Conservation (phyloP, 1,140 invertebrate species). For the Drosophila gunungcola region DNA sequence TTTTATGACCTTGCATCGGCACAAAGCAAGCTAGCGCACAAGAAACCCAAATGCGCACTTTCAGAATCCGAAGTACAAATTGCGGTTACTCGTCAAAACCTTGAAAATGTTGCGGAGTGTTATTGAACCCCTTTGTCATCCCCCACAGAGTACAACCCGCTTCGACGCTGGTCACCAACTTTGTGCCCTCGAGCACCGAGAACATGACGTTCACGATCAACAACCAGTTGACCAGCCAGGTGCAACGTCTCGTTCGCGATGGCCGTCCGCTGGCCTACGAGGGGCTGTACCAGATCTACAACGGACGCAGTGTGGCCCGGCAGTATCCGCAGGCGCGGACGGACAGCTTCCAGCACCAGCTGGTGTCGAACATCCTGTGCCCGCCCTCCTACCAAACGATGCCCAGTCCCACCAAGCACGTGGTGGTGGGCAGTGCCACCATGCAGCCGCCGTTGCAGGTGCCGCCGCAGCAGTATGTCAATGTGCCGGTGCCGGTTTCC, state of each 20-base stretch:
- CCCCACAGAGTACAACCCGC: conserved; percentile 86
- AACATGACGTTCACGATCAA: conserved; percentile 96
- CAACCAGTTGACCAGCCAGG: conserved; percentile 91
- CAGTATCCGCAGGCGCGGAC: conserved; percentile 88
- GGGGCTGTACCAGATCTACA: conserved; percentile 94
- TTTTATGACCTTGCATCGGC: too few relatives aligned
- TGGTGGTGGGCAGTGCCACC: conserved; percentile 92
- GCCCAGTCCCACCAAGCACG: conserved; percentile 93
- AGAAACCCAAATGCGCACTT: too few relatives aligned
- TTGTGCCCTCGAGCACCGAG: conserved; percentile 91
- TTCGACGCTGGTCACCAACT: conserved; percentile 88
- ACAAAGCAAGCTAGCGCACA: too few relatives aligned
- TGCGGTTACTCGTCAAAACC: too few relatives aligned
- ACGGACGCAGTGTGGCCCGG: conserved; percentile 89
- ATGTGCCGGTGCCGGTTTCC: conserved; percentile 90
- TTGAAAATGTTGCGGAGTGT: too few relatives aligned
- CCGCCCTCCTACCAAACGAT: conserved; percentile 94
- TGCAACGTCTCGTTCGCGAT: conserved; percentile 88
- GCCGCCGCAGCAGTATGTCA: conserved; percentile 93
- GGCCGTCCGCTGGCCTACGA: conserved; percentile 88
- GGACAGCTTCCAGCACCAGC: conserved; percentile 93
- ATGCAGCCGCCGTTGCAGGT: conserved; percentile 86
- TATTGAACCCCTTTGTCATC: neutral
- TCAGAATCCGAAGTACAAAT: too few relatives aligned
- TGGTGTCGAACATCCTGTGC: conserved; percentile 96